Base-by-base conservation (phyloP, 2,888 invertebrate species). In the Plagodis pulveraria region DNA sequence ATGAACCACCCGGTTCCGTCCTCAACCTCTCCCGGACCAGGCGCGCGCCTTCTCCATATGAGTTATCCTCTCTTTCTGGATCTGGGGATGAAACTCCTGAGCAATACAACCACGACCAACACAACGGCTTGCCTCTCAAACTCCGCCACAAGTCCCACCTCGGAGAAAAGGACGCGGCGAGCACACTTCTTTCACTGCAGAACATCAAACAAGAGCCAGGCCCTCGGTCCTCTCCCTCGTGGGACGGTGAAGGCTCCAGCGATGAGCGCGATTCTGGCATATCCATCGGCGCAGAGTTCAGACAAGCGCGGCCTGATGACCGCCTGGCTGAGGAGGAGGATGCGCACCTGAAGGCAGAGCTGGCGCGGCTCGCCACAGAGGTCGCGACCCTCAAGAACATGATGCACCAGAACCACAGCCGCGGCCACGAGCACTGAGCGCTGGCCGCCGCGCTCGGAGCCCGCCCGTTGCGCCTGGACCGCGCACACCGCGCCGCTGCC, bases 241-340 rank as follows among this genome's bases (percentile, higher is more conserved):
- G 97, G 96, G 97, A 97, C 83, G 97, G 96, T 36, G 97, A 98
- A 77, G 97, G 97, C 36, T 97, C 97, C 56, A 97, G 97, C 74
- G 98, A 98, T 82, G 98, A 98, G 83, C 92, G 98, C 6, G 98
- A 98, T 80, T 97, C 97, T 0, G 98, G 98, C 6, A 98, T 98
- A 70, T 97, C 97, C 0, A 88, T 97, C 56, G 97, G 96, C 2
- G 95, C 94, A 7, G 96, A 96, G 68, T 96, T 93, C 92, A 83
- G 92, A 76, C 86, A 88, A 40, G 86, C 83, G 66, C 79, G 87
- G 63, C 78, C 87, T 0, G 86, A 86, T n/a, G 87, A 86, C 67
- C 73, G 91, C 62, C 76, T 89, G 41, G 84, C 73, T 5, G 93
- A 94, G 50, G 95, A 95, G 68, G 95, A 95, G 67, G 95, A 96